phyloP scores from a whole-genome alignment of 2,797 vertebrate genomes.

The Darevskia nairensis region DNA sequence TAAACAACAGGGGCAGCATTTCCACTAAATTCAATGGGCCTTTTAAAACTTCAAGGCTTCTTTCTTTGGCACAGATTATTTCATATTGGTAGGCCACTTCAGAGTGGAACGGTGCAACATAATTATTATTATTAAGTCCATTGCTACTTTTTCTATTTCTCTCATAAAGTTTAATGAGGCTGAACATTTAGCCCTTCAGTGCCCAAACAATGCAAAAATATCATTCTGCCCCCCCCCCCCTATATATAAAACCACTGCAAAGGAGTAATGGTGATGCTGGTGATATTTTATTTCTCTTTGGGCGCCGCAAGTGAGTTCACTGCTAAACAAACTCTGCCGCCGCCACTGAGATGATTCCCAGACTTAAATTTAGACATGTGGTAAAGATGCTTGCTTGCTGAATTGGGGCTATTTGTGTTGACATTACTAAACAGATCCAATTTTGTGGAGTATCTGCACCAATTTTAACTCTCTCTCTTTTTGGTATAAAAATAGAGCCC shows the following conservation, averaged over 20 bases:
- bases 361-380: slow-evolving; percentile 25
- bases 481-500: slow-evolving; percentile 16
- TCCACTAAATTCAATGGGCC: slow-evolving; percentile 37
- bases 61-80: slow-evolving; percentile 65
- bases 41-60: slow-evolving; percentile 60
- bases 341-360: slow-evolving; percentile 15
- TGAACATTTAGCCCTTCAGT: slow-evolving; percentile 73
- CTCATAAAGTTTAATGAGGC: slow-evolving; percentile 70
- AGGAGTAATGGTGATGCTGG: slow-evolving; percentile 24
- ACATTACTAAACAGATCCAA: slow-evolving; percentile 20
- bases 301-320: slow-evolving; percentile 2
- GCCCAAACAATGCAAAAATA: slow-evolving; percentile 65
- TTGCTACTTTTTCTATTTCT: slow-evolving; percentile 74
- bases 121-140: slow-evolving; percentile 54
- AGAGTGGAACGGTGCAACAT: slow-evolving; percentile 46
- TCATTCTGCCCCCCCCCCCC: slow-evolving; percentile 46
- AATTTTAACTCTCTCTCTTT: slow-evolving; percentile 29
- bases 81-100: slow-evolving; percentile 35
- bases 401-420: slow-evolving; percentile 17
- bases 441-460: neutral
- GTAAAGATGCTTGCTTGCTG: slow-evolving; percentile 36
- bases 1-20: slow-evolving; percentile 15
- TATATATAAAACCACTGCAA: neutral
- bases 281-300: slow-evolving; percentile 17
- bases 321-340: slow-evolving; percentile 1